These are phyloP conservation scores for Apostichopus parvimensis DNA, from an alignment of 35 echinoderm and acorn worm species.

Conservation along the genomic window DNA sequence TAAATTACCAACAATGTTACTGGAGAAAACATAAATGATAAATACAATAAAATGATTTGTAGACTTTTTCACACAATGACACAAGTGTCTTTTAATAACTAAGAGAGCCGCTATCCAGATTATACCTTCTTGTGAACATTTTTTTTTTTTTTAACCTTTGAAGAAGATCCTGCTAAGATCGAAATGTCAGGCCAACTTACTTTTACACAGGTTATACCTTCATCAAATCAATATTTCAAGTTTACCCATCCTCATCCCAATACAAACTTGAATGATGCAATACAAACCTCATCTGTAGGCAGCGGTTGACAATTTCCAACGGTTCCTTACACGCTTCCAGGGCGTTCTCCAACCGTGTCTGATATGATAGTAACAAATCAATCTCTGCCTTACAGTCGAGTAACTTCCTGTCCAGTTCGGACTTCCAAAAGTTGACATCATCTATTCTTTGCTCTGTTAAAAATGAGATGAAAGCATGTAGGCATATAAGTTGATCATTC, in stretches of 20 bases:
- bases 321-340: constrained; percentile 91
- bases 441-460: constrained; percentile 94
- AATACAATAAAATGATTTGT: too few relatives aligned
- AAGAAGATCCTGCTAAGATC: too few relatives aligned
- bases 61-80: too few relatives aligned
- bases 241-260: not conserved
- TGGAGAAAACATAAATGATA: too few relatives aligned
- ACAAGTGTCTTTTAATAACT: too few relatives aligned
- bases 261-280: not conserved
- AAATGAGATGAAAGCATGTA: not conserved
- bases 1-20: too few relatives aligned
- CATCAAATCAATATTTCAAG: not conserved
- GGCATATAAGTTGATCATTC: not conserved
- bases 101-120: too few relatives aligned
- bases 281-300: constrained; percentile 80
- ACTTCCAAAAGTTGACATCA: constrained; percentile 98
- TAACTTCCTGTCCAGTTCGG: constrained; percentile 90
- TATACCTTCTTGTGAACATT: too few relatives aligned
- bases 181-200: too few relatives aligned
- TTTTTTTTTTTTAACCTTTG: too few relatives aligned
- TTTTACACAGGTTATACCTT: too few relatives aligned
- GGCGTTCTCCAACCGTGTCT: constrained; percentile 92
- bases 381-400: constrained; percentile 88
- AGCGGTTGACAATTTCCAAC: constrained; percentile 83
- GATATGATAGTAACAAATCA: constrained; percentile 87